phyloP scores from a whole-genome alignment of 2,113 vertebrate species.

The Sphyrna mokarran region DNA sequence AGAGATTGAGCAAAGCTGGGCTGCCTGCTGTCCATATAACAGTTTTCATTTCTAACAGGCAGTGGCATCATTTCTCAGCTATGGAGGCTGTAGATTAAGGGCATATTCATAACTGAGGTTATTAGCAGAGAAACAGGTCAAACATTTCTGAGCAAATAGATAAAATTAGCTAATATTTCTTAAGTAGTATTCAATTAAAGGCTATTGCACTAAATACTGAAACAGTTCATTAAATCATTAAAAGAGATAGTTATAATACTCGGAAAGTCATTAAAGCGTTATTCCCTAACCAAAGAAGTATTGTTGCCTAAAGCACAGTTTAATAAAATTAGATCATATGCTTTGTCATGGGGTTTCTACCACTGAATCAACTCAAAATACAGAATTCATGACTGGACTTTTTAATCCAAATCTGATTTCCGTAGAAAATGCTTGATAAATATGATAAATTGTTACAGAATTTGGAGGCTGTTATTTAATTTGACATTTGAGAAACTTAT shows the following conservation, averaged over 20 bases:
- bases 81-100: constrained; percentile 1
- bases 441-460: not conserved
- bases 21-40: not conserved
- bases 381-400: constrained; percentile 86
- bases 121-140: constrained; percentile 35
- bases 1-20: not conserved
- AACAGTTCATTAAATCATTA: constrained; percentile 90
- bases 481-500: not conserved
- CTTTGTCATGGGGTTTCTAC: constrained; percentile 81
- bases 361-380: constrained; percentile 91
- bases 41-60: not conserved
- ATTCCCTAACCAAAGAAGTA: constrained; percentile 77
- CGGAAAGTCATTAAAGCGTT: constrained; percentile 82
- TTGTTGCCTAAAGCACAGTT: constrained; percentile 84
- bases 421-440: not conserved
- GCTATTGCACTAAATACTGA: constrained; percentile 76
- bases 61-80: constrained; percentile 17
- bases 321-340: constrained; percentile 87
- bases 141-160: constrained; percentile 33
- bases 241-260: constrained; percentile 79
- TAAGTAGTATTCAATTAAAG: constrained; percentile 85
- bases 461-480: constrained; percentile 8
- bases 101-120: constrained; percentile 25
- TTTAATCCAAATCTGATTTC: constrained; percentile 69
- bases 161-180: constrained; percentile 77